Evolutionary conservation across 2,888 invertebrate genomes (phyloP).

Genomic region (Coelinius sp.): DNA sequence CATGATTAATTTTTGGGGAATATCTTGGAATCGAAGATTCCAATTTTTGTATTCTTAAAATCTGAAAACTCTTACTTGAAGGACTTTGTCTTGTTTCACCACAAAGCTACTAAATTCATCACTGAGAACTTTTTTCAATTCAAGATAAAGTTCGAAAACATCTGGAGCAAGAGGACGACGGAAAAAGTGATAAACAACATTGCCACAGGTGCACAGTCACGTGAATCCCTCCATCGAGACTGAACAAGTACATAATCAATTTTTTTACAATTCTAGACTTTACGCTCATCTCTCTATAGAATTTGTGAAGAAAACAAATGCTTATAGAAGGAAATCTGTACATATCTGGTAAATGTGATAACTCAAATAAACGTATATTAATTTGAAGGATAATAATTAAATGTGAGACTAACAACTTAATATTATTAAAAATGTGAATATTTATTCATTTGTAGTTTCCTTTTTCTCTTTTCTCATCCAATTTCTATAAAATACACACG

Average conservation of each 20-base stretch:
- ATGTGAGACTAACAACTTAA: slow-evolving; percentile 29
- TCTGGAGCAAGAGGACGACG: slow-evolving; percentile 59
- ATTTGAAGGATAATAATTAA: slow-evolving; percentile 18
- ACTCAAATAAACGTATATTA: slow-evolving; percentile 31
- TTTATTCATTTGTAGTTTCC: slow-evolving; percentile 53
- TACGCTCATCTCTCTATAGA: not conserved
- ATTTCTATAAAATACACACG: slow-evolving; percentile 54
- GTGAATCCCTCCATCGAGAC: slow-evolving; percentile 46
- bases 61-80: not conserved
- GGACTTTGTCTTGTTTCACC: too few relatives aligned
- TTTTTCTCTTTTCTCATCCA: slow-evolving; percentile 50
- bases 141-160: slow-evolving; percentile 63
- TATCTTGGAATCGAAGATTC: too few relatives aligned
- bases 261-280: not conserved
- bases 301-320: not conserved
- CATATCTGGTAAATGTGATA: slow-evolving; percentile 49
- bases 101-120: too few relatives aligned
- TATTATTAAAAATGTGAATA: slow-evolving; percentile 58
- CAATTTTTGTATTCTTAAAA: too few relatives aligned
- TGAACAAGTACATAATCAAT: not conserved
- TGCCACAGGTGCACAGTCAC: slow-evolving; percentile 62
- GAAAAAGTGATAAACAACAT: slow-evolving; percentile 58
- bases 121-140: too few relatives aligned
- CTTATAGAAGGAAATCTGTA: slow-evolving; percentile 38
- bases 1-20: too few relatives aligned